Evolutionary conservation across 2,113 vertebrate genomes (phyloP).

Genomic region (Sander lucioperca): DNA sequence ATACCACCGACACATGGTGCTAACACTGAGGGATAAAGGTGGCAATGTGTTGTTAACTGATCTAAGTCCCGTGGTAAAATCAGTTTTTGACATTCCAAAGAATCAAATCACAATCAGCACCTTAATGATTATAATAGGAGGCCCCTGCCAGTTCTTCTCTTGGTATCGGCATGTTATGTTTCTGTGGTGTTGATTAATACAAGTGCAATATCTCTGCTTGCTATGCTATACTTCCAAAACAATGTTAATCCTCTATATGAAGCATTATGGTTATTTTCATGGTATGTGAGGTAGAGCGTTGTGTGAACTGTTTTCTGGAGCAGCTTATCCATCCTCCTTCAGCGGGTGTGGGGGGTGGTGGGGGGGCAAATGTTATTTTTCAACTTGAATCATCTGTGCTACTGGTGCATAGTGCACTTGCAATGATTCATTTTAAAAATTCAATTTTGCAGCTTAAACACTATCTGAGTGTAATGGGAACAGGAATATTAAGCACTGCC

Average conservation of each 20-base stretch:
- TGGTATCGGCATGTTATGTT: constrained; percentile 25
- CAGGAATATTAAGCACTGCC: constrained; percentile 78
- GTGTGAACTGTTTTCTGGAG: constrained; percentile 47
- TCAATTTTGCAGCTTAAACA: constrained; percentile 77
- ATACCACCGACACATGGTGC: neutral
- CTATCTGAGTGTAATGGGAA: constrained; percentile 72
- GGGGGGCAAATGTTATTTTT: constrained; percentile 60
- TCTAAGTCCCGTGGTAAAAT: neutral
- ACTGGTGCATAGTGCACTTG: constrained; percentile 51
- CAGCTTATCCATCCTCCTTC: constrained; percentile 62
- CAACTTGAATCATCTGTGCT: constrained; percentile 75
- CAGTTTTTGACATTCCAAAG: neutral
- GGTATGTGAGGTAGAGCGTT: constrained; percentile 8
- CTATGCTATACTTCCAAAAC: constrained; percentile 8
- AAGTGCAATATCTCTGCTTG: constrained; percentile 1
- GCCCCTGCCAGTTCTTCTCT: neutral
- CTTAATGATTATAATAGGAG: neutral
- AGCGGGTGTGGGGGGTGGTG: constrained; percentile 1
- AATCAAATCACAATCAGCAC: neutral
- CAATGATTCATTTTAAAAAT: constrained; percentile 75
- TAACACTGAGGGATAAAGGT: neutral
- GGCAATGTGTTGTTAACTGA: neutral
- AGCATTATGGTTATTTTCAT: constrained; percentile 31
- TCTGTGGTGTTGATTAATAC: constrained; percentile 7
- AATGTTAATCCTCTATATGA: constrained; percentile 8